A percentile compares a stretch with the other conserved stretches of the same genome.
These are phyloP conservation scores for Mastomys coucha DNA, from an alignment of 2,113 vertebrate species.

Conservation along the genomic window DNA sequence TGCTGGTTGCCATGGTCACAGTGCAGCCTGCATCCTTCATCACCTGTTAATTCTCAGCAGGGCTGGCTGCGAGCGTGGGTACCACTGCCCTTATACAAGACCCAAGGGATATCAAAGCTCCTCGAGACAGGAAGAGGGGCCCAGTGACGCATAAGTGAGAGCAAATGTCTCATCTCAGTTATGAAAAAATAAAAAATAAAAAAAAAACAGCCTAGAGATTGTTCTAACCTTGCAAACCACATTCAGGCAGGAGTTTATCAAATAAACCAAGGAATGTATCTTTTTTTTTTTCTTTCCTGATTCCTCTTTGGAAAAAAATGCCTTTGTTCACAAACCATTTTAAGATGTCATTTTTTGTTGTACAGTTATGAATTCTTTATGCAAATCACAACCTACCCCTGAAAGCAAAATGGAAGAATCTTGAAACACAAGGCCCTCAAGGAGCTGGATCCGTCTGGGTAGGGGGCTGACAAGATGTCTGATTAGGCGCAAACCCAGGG, in stretches of 20 bases:
- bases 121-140: neutral
- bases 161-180: neutral
- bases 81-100: neutral
- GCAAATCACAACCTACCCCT: neutral
- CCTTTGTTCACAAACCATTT: neutral
- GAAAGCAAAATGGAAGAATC: neutral
- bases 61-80: constrained; percentile 43
- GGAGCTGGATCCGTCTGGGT: neutral
- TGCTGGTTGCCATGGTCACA: constrained; percentile 69
- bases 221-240: neutral
- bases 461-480: neutral
- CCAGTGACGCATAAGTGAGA: neutral
- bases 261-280: neutral
- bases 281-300: neutral
- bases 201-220: neutral
- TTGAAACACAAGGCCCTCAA: neutral
- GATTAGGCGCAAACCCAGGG: neutral
- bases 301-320: neutral
- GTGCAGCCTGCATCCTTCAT: constrained; percentile 41
- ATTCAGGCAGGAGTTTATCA: neutral
- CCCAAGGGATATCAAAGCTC: neutral
- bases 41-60: constrained; percentile 45
- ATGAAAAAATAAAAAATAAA: neutral
- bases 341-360: neutral
- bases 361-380: neutral